Conservation (phyloP, 2,113 vertebrate species). For the Corvus moneduloides region DNA sequence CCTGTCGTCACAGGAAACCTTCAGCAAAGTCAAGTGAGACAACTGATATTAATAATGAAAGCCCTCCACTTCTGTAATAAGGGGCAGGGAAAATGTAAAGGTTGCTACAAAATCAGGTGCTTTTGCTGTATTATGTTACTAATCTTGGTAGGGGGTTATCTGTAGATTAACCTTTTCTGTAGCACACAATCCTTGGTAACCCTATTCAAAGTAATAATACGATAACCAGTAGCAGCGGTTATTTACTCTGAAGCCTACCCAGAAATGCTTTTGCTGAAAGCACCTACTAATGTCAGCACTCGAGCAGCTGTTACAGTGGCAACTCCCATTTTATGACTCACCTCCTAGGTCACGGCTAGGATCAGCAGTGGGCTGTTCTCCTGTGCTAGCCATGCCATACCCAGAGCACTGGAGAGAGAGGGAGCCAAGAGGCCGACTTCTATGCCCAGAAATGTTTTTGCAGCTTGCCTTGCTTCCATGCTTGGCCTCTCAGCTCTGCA, state of each 20-base stretch:
- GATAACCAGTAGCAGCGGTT: background rate
- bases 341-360: background rate
- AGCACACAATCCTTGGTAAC: background rate
- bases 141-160: background rate
- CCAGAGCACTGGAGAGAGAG: background rate
- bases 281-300: background rate
- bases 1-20: slow-evolving; percentile 2
- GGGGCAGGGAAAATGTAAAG: background rate
- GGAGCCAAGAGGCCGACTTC: background rate
- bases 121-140: background rate
- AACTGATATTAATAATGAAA: slow-evolving; percentile 1
- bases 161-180: background rate
- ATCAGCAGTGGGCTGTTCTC: background rate
- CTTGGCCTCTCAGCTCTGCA: background rate
- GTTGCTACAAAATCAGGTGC: background rate
- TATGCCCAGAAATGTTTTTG: background rate
- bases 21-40: background rate
- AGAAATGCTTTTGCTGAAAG: slow-evolving; percentile 13
- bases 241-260: slow-evolving; percentile 31
- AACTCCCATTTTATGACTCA: slow-evolving; percentile 4
- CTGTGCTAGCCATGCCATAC: background rate
- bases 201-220: background rate
- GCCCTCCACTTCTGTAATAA: background rate
- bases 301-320: background rate
- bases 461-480: background rate